A percentile compares a stretch with the other conserved stretches of the same genome.
Conservation (phyloP, 2,888 invertebrate species). For the Philereme vetulata region DNA sequence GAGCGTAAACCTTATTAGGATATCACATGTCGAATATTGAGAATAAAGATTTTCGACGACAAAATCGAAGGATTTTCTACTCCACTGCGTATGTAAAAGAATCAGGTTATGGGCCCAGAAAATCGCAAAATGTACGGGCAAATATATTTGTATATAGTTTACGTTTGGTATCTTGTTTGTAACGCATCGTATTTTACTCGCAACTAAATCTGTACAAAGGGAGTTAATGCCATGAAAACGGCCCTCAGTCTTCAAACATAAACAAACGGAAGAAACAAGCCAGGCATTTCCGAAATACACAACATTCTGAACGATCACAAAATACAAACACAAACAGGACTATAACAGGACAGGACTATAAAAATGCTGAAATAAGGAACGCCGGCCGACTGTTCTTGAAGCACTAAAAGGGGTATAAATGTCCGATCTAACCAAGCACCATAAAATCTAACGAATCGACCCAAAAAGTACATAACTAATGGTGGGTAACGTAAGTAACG, state of each 20-base stretch:
- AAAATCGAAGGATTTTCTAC: not conserved
- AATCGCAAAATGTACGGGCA: not conserved
- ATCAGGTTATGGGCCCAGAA: not conserved
- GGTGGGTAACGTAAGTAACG: constrained; percentile 9
- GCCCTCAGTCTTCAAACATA: constrained; percentile 33
- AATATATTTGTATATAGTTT: not conserved
- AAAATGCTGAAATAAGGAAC: constrained; percentile 42
- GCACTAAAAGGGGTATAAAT: constrained; percentile 54
- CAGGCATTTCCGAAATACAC: constrained; percentile 33
- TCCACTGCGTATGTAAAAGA: not conserved
- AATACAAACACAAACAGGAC: constrained; percentile 29
- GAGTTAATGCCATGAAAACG: constrained; percentile 28
- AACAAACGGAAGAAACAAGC: constrained; percentile 37
- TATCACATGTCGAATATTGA: constrained; percentile 23
- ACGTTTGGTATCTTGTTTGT: not conserved
- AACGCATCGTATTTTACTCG: constrained; percentile 1
- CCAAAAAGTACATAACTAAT: constrained; percentile 8
- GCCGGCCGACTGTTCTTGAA: constrained; percentile 42
- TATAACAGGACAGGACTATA: constrained; percentile 16
- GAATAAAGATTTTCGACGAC: constrained; percentile 16
- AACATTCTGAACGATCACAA: constrained; percentile 37
- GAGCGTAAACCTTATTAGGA: constrained; percentile 28
- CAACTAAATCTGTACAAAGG: constrained; percentile 19
- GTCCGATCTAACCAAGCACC: constrained; percentile 50
- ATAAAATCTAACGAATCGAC: constrained; percentile 52